These are phyloP conservation scores for Malurus melanocephalus DNA, from an alignment of 2,113 vertebrate species.

Conservation along the genomic window DNA sequence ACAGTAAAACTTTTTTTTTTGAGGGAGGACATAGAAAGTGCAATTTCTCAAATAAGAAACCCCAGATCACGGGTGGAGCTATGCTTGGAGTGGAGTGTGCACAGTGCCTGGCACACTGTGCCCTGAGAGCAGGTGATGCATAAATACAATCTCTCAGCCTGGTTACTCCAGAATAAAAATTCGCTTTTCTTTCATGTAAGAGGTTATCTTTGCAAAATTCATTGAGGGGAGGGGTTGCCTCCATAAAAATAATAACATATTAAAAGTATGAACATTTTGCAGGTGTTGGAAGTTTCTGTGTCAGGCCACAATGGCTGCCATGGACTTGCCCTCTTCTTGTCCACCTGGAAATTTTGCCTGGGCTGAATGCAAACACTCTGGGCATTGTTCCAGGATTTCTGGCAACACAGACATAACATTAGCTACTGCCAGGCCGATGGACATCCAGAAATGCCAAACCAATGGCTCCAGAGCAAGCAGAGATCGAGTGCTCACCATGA, in stretches of 20 bases:
- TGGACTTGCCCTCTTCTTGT: neutral
- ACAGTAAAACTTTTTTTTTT: neutral
- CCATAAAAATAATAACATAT: neutral
- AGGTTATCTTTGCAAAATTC: neutral
- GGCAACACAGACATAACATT: neutral
- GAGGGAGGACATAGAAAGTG: rapidly evolving
- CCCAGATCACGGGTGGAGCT: neutral
- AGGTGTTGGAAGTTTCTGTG: neutral
- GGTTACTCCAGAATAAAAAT: neutral
- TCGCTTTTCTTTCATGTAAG: neutral
- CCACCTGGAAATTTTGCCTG: neutral
- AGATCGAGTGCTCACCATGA: neutral
- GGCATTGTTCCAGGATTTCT: neutral
- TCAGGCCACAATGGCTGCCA: neutral
- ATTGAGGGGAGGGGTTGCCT: neutral
- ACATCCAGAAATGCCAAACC: neutral
- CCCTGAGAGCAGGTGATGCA: neutral
- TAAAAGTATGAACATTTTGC: neutral
- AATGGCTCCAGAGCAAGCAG: neutral
- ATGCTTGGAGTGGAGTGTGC: neutral
- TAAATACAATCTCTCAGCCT: neutral
- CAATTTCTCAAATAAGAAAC: neutral
- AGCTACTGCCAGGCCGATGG: neutral
- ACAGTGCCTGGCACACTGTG: neutral
- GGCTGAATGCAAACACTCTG: neutral